Evolutionary conservation across 2,888 invertebrate genomes (phyloP).

Genomic region (Tipula confusa): DNA sequence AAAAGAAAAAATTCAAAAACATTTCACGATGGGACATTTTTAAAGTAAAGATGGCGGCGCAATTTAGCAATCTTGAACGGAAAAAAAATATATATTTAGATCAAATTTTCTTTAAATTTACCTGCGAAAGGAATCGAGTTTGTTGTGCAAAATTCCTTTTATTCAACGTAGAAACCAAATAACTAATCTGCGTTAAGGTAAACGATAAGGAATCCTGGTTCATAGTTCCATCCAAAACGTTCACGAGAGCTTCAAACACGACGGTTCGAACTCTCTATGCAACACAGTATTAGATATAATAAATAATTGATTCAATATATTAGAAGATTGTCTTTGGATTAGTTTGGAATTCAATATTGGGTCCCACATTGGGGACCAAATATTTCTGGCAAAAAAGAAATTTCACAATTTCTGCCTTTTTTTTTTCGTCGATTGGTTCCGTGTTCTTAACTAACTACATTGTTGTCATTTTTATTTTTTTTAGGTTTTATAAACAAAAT

Average conservation of each 20-base stretch:
- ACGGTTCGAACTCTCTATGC: conserved; percentile 63
- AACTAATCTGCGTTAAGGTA: conserved; percentile 98
- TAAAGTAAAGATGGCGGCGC: conserved; percentile 27
- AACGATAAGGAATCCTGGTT: conserved; percentile 98
- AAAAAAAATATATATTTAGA: neutral
- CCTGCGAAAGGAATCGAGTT: conserved; percentile 83
- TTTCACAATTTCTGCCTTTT: neutral
- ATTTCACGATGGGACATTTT: conserved; percentile 31
- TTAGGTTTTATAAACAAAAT: neutral
- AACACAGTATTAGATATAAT: neutral
- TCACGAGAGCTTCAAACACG: conserved; percentile 92
- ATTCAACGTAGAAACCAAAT: conserved; percentile 90
- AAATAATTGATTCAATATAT: neutral
- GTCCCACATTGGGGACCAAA: conserved; percentile 20
- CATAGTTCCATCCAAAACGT: conserved; percentile 88
- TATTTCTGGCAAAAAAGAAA: neutral
- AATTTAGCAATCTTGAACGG: neutral
- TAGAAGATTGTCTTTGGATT: neutral
- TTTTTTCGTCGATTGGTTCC: neutral
- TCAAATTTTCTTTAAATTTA: conserved; percentile 52
- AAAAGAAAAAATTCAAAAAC: conserved; percentile 33
- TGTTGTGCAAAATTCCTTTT: conserved; percentile 94
- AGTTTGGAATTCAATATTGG: neutral
- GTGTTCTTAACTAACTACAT: neutral
- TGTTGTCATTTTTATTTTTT: neutral